phyloP scores from a whole-genome alignment of 2,888 invertebrate genomes.

The Malacosoma neustria region DNA sequence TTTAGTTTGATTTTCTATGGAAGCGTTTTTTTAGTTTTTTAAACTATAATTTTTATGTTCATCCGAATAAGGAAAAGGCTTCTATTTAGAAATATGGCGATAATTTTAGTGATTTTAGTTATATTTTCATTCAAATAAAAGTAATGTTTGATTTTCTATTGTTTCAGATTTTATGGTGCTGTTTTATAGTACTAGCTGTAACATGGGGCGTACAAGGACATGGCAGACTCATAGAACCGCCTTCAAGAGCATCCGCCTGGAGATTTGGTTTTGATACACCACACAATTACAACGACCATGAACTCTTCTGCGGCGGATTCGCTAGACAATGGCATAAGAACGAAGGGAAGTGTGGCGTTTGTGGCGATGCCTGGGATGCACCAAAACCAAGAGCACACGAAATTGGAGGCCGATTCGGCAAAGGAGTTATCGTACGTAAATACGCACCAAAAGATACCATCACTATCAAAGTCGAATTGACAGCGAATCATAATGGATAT shows the following conservation, averaged over 20 bases:
- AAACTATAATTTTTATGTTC: too few species aligned
- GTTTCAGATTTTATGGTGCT: conserved; percentile 56
- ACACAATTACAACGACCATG: conserved; percentile 92
- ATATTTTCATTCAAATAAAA: too few species aligned
- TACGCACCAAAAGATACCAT: conserved; percentile 81
- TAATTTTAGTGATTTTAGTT: too few species aligned
- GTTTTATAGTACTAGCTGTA: conserved; percentile 33
- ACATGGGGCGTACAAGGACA: conserved; percentile 70
- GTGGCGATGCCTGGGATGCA: conserved; percentile 89
- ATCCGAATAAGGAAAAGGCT: too few species aligned
- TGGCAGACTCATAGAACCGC: conserved; percentile 88
- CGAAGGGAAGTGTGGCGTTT: conserved; percentile 89
- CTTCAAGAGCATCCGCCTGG: conserved; percentile 91
- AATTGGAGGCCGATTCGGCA: conserved; percentile 87
- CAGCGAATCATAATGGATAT: conserved; percentile 90
- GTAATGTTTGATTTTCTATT: too few species aligned
- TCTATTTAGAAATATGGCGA: too few species aligned
- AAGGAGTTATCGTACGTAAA: conserved; percentile 86
- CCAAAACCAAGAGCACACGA: conserved; percentile 84
- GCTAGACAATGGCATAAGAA: conserved; percentile 88
- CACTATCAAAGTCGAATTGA: conserved; percentile 86
- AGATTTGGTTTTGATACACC: conserved; percentile 91
- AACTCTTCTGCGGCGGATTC: conserved; percentile 91
- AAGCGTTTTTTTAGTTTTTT: too few species aligned
- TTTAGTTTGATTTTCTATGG: too few species aligned